These are phyloP conservation scores for Caerostris extrusa DNA, from an alignment of 1,140 invertebrate species.

Conservation along the genomic window DNA sequence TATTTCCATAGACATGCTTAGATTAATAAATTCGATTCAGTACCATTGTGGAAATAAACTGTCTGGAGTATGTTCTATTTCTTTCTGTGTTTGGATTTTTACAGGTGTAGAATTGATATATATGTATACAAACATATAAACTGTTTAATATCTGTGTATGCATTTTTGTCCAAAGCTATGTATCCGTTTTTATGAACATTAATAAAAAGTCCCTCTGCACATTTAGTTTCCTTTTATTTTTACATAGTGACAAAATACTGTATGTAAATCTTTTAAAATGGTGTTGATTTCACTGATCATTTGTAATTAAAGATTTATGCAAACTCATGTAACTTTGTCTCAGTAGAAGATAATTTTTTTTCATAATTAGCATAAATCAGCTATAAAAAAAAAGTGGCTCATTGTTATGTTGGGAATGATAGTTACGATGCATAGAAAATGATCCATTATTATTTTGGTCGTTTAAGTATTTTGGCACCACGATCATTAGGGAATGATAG, in stretches of 20 bases:
- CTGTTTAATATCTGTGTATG: constrained; percentile 59
- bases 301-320: no score
- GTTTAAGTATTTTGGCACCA: no score
- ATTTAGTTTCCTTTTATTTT: neutral
- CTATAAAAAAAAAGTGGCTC: no score
- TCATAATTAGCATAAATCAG: no score
- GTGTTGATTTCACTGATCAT: no score
- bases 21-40: neutral
- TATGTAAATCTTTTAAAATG: neutral
- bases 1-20: constrained; percentile 37
- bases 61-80: neutral
- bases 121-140: neutral
- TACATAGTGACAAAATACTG: neutral
- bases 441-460: no score
- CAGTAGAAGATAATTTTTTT: no score
- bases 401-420: no score
- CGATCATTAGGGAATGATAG: no score
- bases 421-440: no score
- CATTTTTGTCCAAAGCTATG: constrained; percentile 72
- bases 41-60: neutral
- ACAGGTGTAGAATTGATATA: constrained; percentile 59
- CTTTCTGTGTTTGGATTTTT: constrained; percentile 21
- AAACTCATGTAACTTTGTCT: no score
- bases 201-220: constrained; percentile 77
- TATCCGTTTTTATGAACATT: constrained; percentile 77